phyloP scores from a whole-genome alignment of 2,113 vertebrate species.

The Gobio gobio region DNA sequence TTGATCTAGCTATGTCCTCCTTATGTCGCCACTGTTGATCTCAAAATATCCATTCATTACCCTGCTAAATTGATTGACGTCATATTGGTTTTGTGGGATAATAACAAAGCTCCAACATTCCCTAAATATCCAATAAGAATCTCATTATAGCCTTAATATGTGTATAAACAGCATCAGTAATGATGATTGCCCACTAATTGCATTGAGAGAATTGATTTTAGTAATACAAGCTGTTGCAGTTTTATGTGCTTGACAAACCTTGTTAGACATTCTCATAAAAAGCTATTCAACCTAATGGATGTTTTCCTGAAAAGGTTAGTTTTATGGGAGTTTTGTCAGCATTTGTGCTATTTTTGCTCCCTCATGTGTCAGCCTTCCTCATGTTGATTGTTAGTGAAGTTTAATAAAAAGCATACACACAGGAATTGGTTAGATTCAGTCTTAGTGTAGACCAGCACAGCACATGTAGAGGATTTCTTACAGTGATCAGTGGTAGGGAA shows the following conservation, averaged over 20 bases:
- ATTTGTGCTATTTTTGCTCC: constrained; percentile 4
- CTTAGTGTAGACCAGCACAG: background rate
- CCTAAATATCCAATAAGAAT: constrained; percentile 11
- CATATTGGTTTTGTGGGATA: background rate
- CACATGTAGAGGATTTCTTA: background rate
- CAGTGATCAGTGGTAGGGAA: background rate
- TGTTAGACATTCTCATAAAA: constrained; percentile 8
- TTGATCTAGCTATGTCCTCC: background rate
- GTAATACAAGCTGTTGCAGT: background rate
- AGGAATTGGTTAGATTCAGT: constrained; percentile 11
- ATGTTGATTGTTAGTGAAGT: background rate
- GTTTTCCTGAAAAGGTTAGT: background rate
- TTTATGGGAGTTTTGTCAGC: background rate
- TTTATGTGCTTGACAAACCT: background rate
- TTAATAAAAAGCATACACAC: background rate
- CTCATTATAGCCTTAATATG: background rate
- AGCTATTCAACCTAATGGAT: background rate
- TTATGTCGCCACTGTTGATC: constrained; percentile 30
- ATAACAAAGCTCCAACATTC: background rate
- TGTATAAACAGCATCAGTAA: constrained; percentile 24
- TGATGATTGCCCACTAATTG: background rate
- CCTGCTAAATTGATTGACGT: constrained; percentile 59
- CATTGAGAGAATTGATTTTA: background rate
- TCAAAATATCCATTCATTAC: constrained; percentile 69
- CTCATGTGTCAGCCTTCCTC: background rate